A percentile compares a stretch with the other conserved stretches of the same genome.
These are phyloP conservation scores for Resseliella maxima DNA, from an alignment of 2,888 invertebrate species.

Conservation along the genomic window DNA sequence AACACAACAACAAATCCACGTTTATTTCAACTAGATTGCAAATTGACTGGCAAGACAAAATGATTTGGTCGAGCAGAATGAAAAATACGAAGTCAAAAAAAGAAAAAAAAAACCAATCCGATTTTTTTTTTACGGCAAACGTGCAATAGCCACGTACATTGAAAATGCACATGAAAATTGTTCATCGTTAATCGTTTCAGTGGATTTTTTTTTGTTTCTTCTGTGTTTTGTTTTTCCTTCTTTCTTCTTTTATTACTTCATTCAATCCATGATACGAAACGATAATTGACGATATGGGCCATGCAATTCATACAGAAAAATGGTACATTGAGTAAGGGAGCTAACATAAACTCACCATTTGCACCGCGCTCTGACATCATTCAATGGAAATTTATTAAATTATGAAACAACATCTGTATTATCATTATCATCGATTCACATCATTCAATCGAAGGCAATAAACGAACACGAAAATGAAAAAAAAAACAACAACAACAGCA, in stretches of 20 bases:
- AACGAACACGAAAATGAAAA: no score
- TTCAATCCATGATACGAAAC: slow-evolving; percentile 9
- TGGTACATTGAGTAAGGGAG: no score
- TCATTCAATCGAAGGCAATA: no score
- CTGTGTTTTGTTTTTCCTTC: no score
- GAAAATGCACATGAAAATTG: neutral
- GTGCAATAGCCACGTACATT: neutral
- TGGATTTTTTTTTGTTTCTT: neutral
- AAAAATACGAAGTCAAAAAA: neutral
- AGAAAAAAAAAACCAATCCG: no score
- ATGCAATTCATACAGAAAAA: neutral
- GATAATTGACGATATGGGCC: neutral
- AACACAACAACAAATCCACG: neutral
- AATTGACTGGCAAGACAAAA: neutral
- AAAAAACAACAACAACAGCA: no score
- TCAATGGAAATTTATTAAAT: neutral
- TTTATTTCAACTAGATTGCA: neutral
- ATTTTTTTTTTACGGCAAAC: neutral
- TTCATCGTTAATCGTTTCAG: slow-evolving; percentile 13
- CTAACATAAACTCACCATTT: neutral
- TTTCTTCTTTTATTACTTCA: neutral
- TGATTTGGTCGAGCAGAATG: neutral
- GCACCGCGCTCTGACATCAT: neutral
- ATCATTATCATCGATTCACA: slow-evolving; percentile 44
- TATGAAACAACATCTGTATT: slow-evolving; percentile 37